These are phyloP conservation scores for Eristalis intricaria DNA, from an alignment of 2,888 invertebrate genomes.

Conservation along the genomic window DNA sequence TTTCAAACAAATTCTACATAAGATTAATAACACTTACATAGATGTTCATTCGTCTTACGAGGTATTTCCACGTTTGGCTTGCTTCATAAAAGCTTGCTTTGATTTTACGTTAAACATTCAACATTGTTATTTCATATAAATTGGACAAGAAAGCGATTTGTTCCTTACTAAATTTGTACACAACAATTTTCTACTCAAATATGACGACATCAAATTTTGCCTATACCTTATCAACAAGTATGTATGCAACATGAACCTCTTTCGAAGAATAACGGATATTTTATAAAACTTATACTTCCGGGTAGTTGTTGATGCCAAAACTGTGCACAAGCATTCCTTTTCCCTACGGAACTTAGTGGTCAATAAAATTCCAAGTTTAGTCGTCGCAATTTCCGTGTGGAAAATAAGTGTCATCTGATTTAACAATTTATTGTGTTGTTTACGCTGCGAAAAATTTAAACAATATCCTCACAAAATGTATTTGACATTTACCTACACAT, in stretches of 20 bases:
- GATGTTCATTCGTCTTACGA: too few relatives aligned
- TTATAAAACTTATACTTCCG: slow-evolving; percentile 67
- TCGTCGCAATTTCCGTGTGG: slow-evolving; percentile 68
- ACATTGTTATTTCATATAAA: too few relatives aligned
- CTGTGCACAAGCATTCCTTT: slow-evolving; percentile 62
- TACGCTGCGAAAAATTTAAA: slow-evolving; percentile 58
- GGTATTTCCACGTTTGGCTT: too few relatives aligned
- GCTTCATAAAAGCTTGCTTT: too few relatives aligned
- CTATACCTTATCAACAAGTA: slow-evolving; percentile 48
- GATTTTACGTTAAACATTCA: too few relatives aligned
- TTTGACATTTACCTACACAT: slow-evolving; percentile 5
- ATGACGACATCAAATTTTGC: neutral
- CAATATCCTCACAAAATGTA: slow-evolving; percentile 19
- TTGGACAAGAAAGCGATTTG: neutral
- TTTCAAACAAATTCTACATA: too few relatives aligned
- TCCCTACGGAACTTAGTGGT: slow-evolving; percentile 62
- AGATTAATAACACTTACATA: too few relatives aligned
- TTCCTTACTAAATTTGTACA: neutral
- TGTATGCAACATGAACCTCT: slow-evolving; percentile 44
- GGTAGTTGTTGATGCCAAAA: slow-evolving; percentile 71
- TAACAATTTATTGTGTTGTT: slow-evolving; percentile 69
- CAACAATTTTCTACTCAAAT: neutral
- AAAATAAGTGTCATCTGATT: slow-evolving; percentile 70
- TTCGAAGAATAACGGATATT: slow-evolving; percentile 59
- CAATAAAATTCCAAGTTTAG: slow-evolving; percentile 70